A percentile compares a stretch with the other conserved stretches of the same genome.
Conservation (phyloP, 2,888 invertebrate species). For the Ormyrus nitidulus region DNA sequence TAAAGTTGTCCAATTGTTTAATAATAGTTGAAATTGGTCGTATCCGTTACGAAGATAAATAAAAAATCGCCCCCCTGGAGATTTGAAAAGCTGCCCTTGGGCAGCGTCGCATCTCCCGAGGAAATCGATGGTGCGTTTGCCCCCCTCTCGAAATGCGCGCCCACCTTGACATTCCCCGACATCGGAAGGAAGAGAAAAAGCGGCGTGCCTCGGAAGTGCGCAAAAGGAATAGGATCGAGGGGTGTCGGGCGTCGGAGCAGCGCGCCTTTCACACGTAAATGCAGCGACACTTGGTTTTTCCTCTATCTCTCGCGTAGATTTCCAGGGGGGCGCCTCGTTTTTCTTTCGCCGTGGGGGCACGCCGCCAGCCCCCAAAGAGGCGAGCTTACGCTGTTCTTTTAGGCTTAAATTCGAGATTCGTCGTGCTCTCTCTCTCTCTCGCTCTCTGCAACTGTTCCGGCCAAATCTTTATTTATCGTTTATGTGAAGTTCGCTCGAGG, state of each 20-base stretch:
- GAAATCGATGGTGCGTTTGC: conserved; percentile 37
- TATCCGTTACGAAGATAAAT: not conserved
- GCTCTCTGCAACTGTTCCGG: conserved; percentile 23
- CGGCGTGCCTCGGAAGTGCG: conserved; percentile 22
- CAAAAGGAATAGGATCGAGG: conserved; percentile 16
- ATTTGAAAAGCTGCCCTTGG: conserved; percentile 16
- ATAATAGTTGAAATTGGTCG: not conserved
- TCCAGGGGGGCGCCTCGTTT: conserved; percentile 34
- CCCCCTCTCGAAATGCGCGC: conserved; percentile 26
- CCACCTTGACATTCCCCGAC: conserved; percentile 48
- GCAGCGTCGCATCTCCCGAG: not conserved
- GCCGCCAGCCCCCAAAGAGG: conserved; percentile 19
- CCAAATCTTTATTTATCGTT: conserved; percentile 47
- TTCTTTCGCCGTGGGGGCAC: conserved; percentile 22
- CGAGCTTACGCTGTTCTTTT: conserved; percentile 22
- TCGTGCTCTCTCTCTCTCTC: conserved; percentile 11
- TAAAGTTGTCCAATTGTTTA: not conserved
- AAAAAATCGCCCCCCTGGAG: not conserved
- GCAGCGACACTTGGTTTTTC: conserved; percentile 12
- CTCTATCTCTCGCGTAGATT: not conserved
- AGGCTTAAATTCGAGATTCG: conserved; percentile 44
- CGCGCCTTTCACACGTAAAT: conserved; percentile 18
- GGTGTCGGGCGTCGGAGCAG: conserved; percentile 18
- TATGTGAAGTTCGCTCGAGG: not conserved
- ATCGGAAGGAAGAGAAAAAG: conserved; percentile 33